These are phyloP conservation scores for Zhengitettix transpicula DNA, from an alignment of 2,888 invertebrate genomes.

Conservation along the genomic window DNA sequence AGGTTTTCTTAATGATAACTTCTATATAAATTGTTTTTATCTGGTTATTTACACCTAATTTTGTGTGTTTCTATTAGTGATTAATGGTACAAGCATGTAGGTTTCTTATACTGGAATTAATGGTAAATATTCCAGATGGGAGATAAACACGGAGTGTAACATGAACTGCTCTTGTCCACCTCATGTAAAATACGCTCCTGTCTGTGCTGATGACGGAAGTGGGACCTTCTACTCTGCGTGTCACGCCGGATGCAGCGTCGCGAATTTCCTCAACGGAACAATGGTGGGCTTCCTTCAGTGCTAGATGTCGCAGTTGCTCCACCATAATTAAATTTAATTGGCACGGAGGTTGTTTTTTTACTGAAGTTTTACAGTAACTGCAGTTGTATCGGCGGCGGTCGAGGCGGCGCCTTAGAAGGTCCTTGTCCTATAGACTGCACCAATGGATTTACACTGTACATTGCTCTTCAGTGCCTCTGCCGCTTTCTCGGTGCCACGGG, in stretches of 20 bases:
- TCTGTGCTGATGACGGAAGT: constrained; percentile 22
- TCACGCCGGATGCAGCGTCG: constrained; percentile 27
- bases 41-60: too few species aligned
- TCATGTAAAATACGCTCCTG: constrained; percentile 21
- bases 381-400: not conserved
- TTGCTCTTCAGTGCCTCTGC: constrained; percentile 16
- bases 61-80: too few species aligned
- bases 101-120: too few species aligned
- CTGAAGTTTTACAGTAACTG: constrained; percentile 6
- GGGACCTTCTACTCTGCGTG: constrained; percentile 31
- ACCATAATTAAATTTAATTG: too few species aligned
- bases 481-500: constrained; percentile 14
- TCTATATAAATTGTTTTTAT: too few species aligned
- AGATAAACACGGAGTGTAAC: too few species aligned
- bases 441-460: not conserved
- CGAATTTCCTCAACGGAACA: not conserved
- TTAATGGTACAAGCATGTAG: too few species aligned
- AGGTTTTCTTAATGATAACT: too few species aligned
- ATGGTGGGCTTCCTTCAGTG: not conserved
- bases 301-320: not conserved
- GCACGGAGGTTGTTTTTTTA: too few species aligned
- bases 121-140: too few species aligned
- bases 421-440: not conserved
- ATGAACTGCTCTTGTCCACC: too few species aligned
- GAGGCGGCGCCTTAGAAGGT: not conserved